A percentile compares a stretch with the other conserved stretches of the same genome.
phyloP scores from a whole-genome alignment of 2,888 invertebrate species.

The Octonoba sinensis region DNA sequence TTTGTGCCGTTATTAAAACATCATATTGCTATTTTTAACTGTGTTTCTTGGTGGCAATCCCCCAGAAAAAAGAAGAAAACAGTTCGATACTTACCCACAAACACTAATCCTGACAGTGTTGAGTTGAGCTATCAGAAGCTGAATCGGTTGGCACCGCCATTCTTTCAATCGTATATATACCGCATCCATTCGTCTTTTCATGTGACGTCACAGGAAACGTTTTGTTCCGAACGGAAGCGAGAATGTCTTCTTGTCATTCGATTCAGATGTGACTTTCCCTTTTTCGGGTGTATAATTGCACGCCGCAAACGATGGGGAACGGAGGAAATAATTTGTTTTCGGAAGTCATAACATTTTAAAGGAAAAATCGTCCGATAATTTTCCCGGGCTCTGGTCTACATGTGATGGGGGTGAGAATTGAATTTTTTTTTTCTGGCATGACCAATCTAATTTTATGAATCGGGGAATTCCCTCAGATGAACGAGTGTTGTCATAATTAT shows the following conservation, averaged over 20 bases:
- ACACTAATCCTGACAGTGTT: too few relatives aligned
- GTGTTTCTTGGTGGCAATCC: background rate
- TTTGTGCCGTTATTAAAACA: background rate
- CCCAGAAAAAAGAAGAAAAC: too few relatives aligned
- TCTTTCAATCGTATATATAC: slow-evolving; percentile 17
- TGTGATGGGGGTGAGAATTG: background rate
- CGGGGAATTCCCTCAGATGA: background rate
- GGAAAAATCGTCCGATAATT: slow-evolving; percentile 1
- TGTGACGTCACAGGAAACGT: slow-evolving; percentile 24
- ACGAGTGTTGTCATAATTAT: background rate
- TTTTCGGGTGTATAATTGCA: slow-evolving; percentile 27
- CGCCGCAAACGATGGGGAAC: slow-evolving; percentile 11
- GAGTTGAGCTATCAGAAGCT: background rate
- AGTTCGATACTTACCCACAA: too few relatives aligned
- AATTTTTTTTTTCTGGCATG: slow-evolving; percentile 1
- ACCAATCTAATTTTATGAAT: background rate
- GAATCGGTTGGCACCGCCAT: slow-evolving; percentile 2
- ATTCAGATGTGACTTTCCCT: slow-evolving; percentile 19
- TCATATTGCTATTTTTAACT: background rate
- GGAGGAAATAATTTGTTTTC: background rate
- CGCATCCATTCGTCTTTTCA: background rate
- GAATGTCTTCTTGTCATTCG: slow-evolving; percentile 14
- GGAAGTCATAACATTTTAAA: slow-evolving; percentile 17
- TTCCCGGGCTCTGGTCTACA: background rate
- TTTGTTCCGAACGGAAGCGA: slow-evolving; percentile 29